Base-by-base conservation (phyloP, 1,140 invertebrate genomes). In the Yoshiicerus persimilis region DNA sequence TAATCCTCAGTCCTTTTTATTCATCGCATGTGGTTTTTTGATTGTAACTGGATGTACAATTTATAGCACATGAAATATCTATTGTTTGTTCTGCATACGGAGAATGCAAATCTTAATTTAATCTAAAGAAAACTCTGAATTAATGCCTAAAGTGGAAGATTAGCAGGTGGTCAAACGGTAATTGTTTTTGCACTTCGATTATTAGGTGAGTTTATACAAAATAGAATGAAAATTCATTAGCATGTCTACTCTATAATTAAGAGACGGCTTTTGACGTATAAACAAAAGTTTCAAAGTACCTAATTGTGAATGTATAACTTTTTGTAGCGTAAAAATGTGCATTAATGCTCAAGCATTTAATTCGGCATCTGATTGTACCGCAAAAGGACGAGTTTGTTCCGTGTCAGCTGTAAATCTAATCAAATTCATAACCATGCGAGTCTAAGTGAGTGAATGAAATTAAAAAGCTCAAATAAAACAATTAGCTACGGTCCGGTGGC, bases 351-450 rank as follows among this genome's bases (percentile, higher is more conserved):
- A n/a, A 80, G 16, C 9, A 56, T 6, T 56, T 20, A 56, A 32
- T 80, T 80, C 23, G n/a, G 75, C 16, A 20, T 80, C 20, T 36
- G 70, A 2, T 80, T 80, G 30, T 38, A 80, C n/a, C 75, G 34
- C 75, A 80, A 80, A 34, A 36, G n/a, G 75, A 80, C n/a, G 32
- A n/a, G 32, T 38, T 80, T 36, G 64, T 30, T 16, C 9, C 64
- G 75, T 80, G 75, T 34, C 34, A 80, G 32, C 75, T 80, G 75
- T 80, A 80, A 80, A 77, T 77, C 70, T 77, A 66, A 70, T 70
- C 66, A 30, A 70, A 70, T 30, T 70, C 66, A 70, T 34, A 80
- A 80, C 27, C 75, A 34, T 66, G 75, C 30, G 75, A 80, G 32
- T 20, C 34, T 80, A 32, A 77, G 27, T 77, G 75, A 32, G 34